Percentiles rank a stretch among this genome's conserved stretches.
Evolutionary conservation across 2,113 vertebrate genomes (phyloP).

Genomic region (Phoxinus phoxinus): DNA sequence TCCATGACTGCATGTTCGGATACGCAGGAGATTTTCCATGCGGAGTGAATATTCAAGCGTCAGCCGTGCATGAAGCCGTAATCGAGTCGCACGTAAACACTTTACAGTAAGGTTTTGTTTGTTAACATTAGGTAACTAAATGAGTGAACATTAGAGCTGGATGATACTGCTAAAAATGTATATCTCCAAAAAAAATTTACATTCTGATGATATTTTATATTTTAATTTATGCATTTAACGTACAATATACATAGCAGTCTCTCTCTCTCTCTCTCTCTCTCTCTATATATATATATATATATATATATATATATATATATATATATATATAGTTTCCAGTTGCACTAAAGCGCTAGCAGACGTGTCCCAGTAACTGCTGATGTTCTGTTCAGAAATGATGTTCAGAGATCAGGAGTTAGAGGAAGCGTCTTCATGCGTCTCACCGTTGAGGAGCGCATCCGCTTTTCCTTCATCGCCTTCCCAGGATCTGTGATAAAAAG

Average conservation of each 20-base stretch:
- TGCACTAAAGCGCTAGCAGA: neutral
- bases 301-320: too few relatives aligned
- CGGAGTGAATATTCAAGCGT: neutral
- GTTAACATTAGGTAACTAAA: neutral
- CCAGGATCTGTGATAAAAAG: slow-evolving; percentile 76
- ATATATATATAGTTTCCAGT: neutral
- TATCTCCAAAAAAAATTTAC: fast-evolving
- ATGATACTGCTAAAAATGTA: too few relatives aligned
- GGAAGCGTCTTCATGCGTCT: slow-evolving; percentile 51
- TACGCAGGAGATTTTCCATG: slow-evolving; percentile 23
- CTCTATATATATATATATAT: too few relatives aligned
- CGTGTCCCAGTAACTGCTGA: too few relatives aligned
- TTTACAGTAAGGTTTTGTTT: neutral
- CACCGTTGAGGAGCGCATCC: slow-evolving; percentile 79
- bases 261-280: too few relatives aligned
- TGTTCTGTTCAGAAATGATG: neutral
- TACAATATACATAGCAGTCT: too few relatives aligned
- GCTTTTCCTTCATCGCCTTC: slow-evolving; percentile 75
- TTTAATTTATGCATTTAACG: too few relatives aligned
- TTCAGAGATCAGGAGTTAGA: neutral
- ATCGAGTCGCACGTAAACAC: neutral
- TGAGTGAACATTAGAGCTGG: neutral
- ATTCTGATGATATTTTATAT: too few relatives aligned
- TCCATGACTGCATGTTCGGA: neutral
- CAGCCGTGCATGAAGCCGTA: neutral